phyloP scores from a whole-genome alignment of 2,888 invertebrate genomes.

The Dicycla oo region DNA sequence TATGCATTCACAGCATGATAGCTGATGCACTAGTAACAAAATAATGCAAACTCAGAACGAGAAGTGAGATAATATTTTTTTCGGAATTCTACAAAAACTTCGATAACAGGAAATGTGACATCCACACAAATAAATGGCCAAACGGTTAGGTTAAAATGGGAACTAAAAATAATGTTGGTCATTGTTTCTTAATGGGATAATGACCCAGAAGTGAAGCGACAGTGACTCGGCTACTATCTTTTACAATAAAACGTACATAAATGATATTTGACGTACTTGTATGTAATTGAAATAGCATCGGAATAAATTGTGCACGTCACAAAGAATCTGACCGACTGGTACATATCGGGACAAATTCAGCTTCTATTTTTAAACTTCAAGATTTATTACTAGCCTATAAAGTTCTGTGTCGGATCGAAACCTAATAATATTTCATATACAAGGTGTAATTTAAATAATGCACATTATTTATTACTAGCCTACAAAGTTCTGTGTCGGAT shows the following conservation, averaged over 20 bases:
- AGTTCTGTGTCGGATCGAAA: too few species aligned
- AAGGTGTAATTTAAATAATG: too few species aligned
- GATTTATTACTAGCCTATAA: background rate
- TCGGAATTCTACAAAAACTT: background rate
- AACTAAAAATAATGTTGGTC: slow-evolving; percentile 28
- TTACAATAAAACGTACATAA: slow-evolving; percentile 24
- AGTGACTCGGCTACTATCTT: slow-evolving; percentile 14
- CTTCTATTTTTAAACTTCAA: background rate
- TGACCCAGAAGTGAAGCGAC: slow-evolving; percentile 30
- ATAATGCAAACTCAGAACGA: slow-evolving; percentile 16
- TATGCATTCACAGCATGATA: background rate
- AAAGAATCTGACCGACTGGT: background rate
- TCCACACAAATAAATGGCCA: background rate
- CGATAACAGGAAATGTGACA: slow-evolving; percentile 4
- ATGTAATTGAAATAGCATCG: slow-evolving; percentile 5
- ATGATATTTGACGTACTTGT: slow-evolving; percentile 19
- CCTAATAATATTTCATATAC: too few species aligned
- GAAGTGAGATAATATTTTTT: background rate
- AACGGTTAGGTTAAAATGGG: slow-evolving; percentile 3
- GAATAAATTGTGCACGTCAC: slow-evolving; percentile 12
- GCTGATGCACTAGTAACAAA: slow-evolving; percentile 3
- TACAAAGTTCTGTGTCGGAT: too few species aligned
- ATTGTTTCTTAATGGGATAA: slow-evolving; percentile 47
- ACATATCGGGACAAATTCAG: background rate
- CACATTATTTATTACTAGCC: too few species aligned